Evolutionary conservation across 2,797 vertebrate genomes (phyloP).

Genomic region (Nyctalus aviator): DNA sequence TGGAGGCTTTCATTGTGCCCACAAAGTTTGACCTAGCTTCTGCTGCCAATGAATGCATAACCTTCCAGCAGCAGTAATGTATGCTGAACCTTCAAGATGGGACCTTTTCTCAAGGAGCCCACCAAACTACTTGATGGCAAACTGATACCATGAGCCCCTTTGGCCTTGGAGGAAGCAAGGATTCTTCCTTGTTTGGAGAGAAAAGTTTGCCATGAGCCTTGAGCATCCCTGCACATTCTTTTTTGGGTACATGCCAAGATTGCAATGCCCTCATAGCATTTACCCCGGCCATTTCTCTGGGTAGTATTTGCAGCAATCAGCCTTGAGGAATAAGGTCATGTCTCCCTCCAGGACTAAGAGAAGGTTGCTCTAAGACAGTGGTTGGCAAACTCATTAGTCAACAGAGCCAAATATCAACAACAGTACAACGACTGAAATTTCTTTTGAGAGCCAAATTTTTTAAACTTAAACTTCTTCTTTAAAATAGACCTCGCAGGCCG

Average conservation of each 20-base stretch:
- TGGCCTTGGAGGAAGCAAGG: not conserved
- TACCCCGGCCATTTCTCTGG: not conserved
- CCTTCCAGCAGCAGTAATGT: not conserved
- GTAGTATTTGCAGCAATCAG: not conserved
- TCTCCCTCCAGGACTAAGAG: not conserved
- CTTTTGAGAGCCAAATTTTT: too few relatives aligned
- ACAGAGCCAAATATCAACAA: too few relatives aligned
- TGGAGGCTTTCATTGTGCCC: not conserved
- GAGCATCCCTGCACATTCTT: not conserved
- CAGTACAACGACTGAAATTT: too few relatives aligned
- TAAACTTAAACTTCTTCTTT: too few relatives aligned
- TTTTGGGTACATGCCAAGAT: not conserved
- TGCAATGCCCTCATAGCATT: not conserved
- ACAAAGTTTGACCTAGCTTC: not conserved
- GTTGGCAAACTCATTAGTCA: too few relatives aligned
- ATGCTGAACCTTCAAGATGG: not conserved
- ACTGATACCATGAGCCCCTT: not conserved
- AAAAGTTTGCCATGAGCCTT: too few relatives aligned
- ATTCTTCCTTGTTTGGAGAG: not conserved
- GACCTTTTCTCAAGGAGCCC: not conserved
- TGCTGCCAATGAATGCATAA: not conserved
- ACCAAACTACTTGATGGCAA: not conserved
- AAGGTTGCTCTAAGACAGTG: not conserved
- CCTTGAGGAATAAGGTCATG: not conserved
- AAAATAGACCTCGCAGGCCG: too few relatives aligned